Evolutionary conservation across 2,797 vertebrate genomes (phyloP), one percentile per base, ranked within the genome.

Genomic region (Neostethus bicornis): DNA sequence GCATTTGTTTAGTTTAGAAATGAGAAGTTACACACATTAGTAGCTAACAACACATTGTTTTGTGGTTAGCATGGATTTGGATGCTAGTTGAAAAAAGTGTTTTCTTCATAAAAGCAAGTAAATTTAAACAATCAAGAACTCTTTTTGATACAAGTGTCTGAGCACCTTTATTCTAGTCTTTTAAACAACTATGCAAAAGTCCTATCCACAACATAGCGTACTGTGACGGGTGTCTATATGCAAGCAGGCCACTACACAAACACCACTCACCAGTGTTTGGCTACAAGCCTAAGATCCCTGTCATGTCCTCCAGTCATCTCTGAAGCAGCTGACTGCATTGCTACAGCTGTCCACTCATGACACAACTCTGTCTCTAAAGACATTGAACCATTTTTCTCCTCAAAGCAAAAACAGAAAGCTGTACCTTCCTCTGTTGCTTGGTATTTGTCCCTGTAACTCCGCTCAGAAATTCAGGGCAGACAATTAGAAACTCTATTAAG

Each of bases 401-500:
- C 52, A 55, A 25, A 48, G 16, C 2, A 17, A 75, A n/a, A 12
- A 47, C 11, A 44, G 49, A 58, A 41, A 2, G 19, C 6, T 5
- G 4, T 58, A 61, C 67, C 50, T 41, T 45, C 52, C 49, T 21
- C 28, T 11, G 7, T 28, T 54, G 50, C 38, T 23, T 52, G 51
- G 13, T 3, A 20, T 61, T 55, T 34, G 61, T 29, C 66, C 58
- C 44, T 47, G 21, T 59, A 43, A 56, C 73, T 74, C 61, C 69
- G 69, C 56, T 76, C 60, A 83, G 71, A 73, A 72, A 89, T 87
- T 87, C 84, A 89, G 89, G 87, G 50, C 87, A 87, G 85, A 87
- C 79, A 88, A 90, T 89, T 89, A 87, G 81, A 79, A 87, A 85
- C 79, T 86, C 84, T 86, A 90, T 90, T 79, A 87, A 86, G 89